These are phyloP conservation scores for Littorina saxatilis DNA, from an alignment of 1,140 invertebrate species.

Conservation along the genomic window DNA sequence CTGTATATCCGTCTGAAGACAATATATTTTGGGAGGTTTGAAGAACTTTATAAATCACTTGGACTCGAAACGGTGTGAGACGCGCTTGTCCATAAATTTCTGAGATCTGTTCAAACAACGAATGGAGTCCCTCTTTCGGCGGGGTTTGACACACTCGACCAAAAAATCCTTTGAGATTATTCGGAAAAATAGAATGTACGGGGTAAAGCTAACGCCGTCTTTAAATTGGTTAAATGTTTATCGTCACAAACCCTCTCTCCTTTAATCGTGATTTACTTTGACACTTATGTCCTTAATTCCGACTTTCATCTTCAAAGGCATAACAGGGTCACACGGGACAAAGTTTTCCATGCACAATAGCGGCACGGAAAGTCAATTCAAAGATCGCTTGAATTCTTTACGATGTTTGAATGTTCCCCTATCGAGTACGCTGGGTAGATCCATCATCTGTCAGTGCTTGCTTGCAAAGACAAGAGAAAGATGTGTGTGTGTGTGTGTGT, in stretches of 20 bases:
- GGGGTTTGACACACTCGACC: neutral
- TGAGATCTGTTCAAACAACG: neutral
- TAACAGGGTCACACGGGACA: neutral
- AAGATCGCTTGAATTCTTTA: neutral
- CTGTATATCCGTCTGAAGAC: no score
- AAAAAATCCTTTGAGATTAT: neutral
- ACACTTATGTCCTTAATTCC: neutral
- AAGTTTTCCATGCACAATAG: neutral
- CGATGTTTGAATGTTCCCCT: neutral
- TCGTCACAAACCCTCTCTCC: neutral
- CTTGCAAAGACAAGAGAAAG: no score
- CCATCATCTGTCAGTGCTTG: no score
- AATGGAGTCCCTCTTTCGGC: neutral
- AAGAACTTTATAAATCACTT: neutral
- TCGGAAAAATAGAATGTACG: neutral
- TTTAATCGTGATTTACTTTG: slow-evolving; percentile 4
- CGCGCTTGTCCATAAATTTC: neutral
- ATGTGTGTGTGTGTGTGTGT: no score
- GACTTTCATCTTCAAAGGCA: neutral
- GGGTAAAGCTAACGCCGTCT: slow-evolving; percentile 3
- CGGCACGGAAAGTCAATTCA: neutral
- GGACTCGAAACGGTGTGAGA: neutral
- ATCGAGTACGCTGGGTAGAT: neutral
- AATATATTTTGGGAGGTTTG: neutral
- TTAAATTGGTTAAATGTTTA: slow-evolving; percentile 1